phyloP scores from a whole-genome alignment of 2,113 vertebrate species.

The Actenoides lindsayi region DNA sequence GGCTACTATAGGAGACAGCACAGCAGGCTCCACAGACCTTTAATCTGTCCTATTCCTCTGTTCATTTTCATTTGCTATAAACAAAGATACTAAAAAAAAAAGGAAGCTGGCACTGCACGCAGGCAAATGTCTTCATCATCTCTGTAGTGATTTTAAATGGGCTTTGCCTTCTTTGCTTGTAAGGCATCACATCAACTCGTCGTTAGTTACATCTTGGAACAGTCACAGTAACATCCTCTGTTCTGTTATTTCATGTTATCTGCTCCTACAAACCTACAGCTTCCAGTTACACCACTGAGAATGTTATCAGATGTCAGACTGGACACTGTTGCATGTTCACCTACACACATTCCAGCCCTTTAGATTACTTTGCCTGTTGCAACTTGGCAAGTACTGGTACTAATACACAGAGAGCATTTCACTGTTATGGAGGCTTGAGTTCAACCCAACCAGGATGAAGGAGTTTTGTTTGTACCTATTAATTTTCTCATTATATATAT shows the following conservation, averaged over 20 bases:
- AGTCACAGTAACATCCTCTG: not conserved
- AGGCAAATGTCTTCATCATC: not conserved
- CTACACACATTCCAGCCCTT: not conserved
- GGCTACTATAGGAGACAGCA: not conserved
- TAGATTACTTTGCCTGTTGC: accelerated
- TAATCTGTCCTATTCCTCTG: not conserved
- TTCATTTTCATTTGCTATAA: not conserved
- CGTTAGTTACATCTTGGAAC: not conserved
- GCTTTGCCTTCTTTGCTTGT: not conserved
- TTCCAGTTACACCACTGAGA: not conserved
- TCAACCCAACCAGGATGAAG: not conserved
- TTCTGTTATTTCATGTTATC: not conserved
- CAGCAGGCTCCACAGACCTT: not conserved
- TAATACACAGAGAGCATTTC: not conserved
- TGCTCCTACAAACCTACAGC: not conserved
- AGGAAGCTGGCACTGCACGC: not conserved
- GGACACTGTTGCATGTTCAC: not conserved
- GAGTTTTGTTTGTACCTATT: not conserved
- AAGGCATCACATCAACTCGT: not conserved
- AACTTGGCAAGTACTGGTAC: not conserved
- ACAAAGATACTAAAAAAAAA: not conserved
- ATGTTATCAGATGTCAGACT: not conserved
- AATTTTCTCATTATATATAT: not conserved
- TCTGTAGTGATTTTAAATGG: not conserved
- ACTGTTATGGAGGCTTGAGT: not conserved